These are phyloP conservation scores for Bovichtus diacanthus DNA, from an alignment of 2,797 vertebrate species.

Conservation along the genomic window DNA sequence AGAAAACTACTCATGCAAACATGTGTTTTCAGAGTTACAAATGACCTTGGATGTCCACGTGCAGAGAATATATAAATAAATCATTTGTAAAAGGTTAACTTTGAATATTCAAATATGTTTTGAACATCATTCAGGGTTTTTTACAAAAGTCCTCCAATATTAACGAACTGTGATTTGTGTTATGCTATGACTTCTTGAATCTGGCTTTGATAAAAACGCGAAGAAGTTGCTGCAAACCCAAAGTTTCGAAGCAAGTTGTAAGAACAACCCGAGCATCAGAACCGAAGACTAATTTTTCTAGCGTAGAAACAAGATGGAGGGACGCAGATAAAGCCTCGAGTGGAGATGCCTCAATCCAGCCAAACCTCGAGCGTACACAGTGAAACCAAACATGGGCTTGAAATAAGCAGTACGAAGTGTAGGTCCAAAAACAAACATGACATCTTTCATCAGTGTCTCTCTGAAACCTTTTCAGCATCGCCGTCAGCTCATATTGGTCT, in stretches of 20 bases:
- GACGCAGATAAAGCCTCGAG: background rate
- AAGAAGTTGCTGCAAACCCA: too few relatives aligned
- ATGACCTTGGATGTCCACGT: background rate
- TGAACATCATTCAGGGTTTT: too few relatives aligned
- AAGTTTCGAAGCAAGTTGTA: too few relatives aligned
- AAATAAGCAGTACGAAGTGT: background rate
- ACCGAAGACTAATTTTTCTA: too few relatives aligned
- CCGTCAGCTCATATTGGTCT: constrained; percentile 28
- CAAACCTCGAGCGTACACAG: background rate
- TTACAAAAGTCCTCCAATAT: too few relatives aligned
- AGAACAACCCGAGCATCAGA: too few relatives aligned
- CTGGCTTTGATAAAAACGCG: too few relatives aligned
- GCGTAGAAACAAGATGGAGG: background rate
- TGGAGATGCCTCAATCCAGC: background rate
- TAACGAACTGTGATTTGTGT: too few relatives aligned
- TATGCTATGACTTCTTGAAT: too few relatives aligned
- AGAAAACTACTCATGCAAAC: background rate
- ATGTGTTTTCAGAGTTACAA: background rate
- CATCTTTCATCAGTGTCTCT: constrained; percentile 27
- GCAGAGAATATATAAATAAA: too few relatives aligned
- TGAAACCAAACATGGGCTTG: background rate
- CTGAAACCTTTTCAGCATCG: constrained; percentile 5
- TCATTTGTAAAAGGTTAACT: too few relatives aligned
- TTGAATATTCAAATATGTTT: too few relatives aligned
- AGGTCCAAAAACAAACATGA: constrained; percentile 22